Conservation (phyloP, 2,888 invertebrate genomes). For the Papilio demoleus region DNA sequence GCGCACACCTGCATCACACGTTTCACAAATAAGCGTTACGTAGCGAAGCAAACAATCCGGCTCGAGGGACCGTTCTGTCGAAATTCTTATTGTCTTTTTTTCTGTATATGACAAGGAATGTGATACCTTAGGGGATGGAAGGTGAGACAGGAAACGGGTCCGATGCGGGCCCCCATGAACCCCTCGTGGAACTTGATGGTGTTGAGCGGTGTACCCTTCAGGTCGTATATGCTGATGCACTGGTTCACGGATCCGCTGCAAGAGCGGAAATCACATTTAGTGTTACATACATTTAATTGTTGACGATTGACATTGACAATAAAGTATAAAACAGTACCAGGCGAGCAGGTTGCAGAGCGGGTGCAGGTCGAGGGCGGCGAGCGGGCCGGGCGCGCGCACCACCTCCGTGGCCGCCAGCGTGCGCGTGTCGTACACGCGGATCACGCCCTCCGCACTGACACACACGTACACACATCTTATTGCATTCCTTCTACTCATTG, state of each 20-base stretch:
- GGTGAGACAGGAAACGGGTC: slow-evolving; percentile 93
- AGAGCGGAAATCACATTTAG: neutral
- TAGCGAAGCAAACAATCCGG: neutral
- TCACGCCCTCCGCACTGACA: slow-evolving; percentile 88
- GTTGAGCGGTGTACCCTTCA: slow-evolving; percentile 88
- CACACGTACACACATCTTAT: neutral
- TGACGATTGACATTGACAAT: too few relatives aligned
- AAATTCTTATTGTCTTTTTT: neutral
- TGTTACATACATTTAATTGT: neutral
- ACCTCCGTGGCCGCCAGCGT: slow-evolving; percentile 81
- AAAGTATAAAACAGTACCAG: slow-evolving; percentile 82
- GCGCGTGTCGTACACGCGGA: slow-evolving; percentile 89
- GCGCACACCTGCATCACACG: slow-evolving; percentile 86
- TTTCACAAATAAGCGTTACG: neutral
- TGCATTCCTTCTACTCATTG: neutral
- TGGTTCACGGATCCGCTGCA: slow-evolving; percentile 90
- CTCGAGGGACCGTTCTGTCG: neutral
- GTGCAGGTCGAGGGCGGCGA: slow-evolving; percentile 93
- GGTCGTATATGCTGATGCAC: slow-evolving; percentile 90
- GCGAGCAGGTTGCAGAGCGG: slow-evolving; percentile 91
- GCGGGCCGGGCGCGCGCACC: slow-evolving; percentile 88
- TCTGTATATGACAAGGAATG: slow-evolving; percentile 46
- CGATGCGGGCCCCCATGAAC: slow-evolving; percentile 92
- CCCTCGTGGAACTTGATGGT: slow-evolving; percentile 95
- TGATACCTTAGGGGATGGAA: slow-evolving; percentile 91